A percentile compares a stretch with the other conserved stretches of the same genome.
Evolutionary conservation across 2,888 invertebrate species (phyloP).

Genomic region (Chrysina gloriosa): DNA sequence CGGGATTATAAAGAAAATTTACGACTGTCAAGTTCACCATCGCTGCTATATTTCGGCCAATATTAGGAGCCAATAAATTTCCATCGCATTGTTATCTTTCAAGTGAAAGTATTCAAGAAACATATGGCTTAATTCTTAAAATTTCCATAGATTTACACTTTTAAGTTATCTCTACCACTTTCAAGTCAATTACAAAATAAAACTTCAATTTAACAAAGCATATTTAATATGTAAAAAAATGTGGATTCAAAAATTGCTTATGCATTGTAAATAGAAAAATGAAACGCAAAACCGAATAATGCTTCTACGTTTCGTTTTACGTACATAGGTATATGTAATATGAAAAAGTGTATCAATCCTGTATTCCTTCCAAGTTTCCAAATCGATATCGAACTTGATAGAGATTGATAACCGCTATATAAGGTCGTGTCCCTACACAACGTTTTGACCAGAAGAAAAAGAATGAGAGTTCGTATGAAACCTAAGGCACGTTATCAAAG

Average conservation of each 20-base stretch:
- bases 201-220: too few species aligned
- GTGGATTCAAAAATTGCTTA: too few species aligned
- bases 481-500: conserved; percentile 18
- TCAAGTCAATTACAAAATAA: too few species aligned
- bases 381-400: background rate
- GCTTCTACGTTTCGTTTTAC: background rate
- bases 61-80: background rate
- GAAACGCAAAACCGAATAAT: too few species aligned
- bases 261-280: too few species aligned
- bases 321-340: too few species aligned
- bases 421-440: background rate
- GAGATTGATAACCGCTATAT: background rate
- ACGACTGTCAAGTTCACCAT: conserved; percentile 1
- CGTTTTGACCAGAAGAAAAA: background rate
- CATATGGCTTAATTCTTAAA: background rate
- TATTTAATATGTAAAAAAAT: too few species aligned
- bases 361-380: background rate
- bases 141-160: too few species aligned
- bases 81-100: background rate
- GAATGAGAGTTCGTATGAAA: background rate
- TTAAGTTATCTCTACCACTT: too few species aligned
- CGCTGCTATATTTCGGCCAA: background rate
- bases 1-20: conserved; percentile 11
- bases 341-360: too few species aligned
- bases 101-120: background rate